Evolutionary conservation across 1,140 invertebrate genomes (phyloP).

Genomic region (Parasteatoda tepidariorum): DNA sequence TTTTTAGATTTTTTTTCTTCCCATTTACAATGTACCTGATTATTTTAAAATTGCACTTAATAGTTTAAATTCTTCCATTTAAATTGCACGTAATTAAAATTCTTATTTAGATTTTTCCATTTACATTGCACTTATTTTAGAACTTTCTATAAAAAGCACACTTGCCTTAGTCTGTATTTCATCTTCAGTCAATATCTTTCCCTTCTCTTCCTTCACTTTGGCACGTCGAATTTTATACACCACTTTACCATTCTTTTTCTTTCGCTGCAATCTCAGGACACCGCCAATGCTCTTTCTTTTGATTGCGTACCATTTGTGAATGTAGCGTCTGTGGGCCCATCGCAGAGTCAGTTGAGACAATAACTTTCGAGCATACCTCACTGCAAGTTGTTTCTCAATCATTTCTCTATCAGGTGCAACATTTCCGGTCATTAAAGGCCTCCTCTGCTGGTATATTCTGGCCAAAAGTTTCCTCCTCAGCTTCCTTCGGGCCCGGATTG

Average conservation of each 20-base stretch:
- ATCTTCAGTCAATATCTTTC: neutral
- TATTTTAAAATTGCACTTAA: no score
- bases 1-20: no score
- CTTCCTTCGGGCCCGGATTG: neutral
- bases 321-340: conserved; percentile 43
- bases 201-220: neutral
- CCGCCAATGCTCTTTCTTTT: neutral
- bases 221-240: conserved; percentile 9
- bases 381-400: conserved; percentile 6
- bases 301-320: conserved; percentile 39
- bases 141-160: neutral
- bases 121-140: no score
- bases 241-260: conserved; percentile 19
- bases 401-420: neutral
- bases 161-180: conserved; percentile 17
- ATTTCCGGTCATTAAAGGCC: neutral
- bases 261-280: neutral
- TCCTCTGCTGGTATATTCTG: conserved; percentile 26
- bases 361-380: conserved; percentile 27
- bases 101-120: no score
- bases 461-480: neutral
- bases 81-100: no score
- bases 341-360: conserved; percentile 40
- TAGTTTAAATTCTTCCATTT: no score
- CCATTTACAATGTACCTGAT: no score